Evolutionary conservation across 2,113 vertebrate genomes (phyloP), one percentile per base, ranked within the genome.

Genomic region (Hydrolagus affinis): DNA sequence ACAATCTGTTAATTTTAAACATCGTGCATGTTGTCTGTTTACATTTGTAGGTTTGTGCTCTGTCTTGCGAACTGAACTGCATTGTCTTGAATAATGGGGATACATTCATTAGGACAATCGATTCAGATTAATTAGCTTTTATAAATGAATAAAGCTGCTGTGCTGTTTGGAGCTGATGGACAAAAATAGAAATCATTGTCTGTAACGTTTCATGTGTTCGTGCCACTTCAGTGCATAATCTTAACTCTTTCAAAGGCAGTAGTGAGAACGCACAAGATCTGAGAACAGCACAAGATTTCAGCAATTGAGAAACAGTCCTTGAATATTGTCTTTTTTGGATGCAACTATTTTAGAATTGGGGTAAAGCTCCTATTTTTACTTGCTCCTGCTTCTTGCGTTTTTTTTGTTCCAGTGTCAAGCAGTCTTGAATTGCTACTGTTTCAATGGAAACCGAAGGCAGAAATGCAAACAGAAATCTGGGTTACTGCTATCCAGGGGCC

Each of bases 311-410:
- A 44, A 44, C 44, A 44, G 6, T 44, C 44, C 44, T 6, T 44
- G 44, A 44, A 44, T 44, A 44, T 44, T 44, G 44, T 44, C 44
- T 44, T 44, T 44, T 44, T 44, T 44, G 44, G 44, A 44, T 44
- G 44, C 32, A 15, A 83, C 62, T 83, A 66, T 83, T 21, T 66
- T 6, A 64, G 28, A 32, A 83, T 32, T 1, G 64, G 19, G 25
- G 62, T 68, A 83, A 83, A 83, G 66, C 25, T 83, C 78, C 25
- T 32, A 68, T 32, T 44, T 44, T 68, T 83, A 32, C 78, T 80
- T 83, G 62, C 62, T 66, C 32, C 66, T 83, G 25, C 62, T 83
- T 83, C 66, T 3, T 83, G 78, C 30, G 60, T 6, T 25, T 6
- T 28, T 83, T 15, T 1, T 19, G n/a, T 68, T 8, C 60, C 62